Evolutionary conservation across 2,888 invertebrate species (phyloP), one percentile per base, ranked within the genome.

Genomic region (Electrophaes corylata): DNA sequence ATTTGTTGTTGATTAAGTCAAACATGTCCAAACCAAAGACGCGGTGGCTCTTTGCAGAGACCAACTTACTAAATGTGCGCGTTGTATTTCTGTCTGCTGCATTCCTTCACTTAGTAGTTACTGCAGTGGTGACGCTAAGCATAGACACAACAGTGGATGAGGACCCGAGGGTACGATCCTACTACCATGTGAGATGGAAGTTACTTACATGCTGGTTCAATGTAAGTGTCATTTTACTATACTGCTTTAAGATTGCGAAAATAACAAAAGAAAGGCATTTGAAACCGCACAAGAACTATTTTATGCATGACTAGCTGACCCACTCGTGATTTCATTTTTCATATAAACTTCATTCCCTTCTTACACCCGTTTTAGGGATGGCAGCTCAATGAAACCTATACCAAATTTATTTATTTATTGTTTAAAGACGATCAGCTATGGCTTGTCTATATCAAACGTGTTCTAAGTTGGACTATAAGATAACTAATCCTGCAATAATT

Each of bases 141-240:
- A 75, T 83, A 12, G 83, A 83, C 49, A 65, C 81, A 53, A 73
- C 77, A 1, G 64, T 52, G 1, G 83, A 83, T 20, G 69, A 70
- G 0, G 80, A 83, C 33, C 78, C 79, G 0, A 57, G 41, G 29
- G 57, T 83, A 31, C 70, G 71, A 46, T 68, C 65, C 0, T 83
- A 82, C 48, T 57, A 56, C 3, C 60, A 64, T 14, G 48, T 76
- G 1, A 70, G 74, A 45, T 83, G 80, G 80, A 75, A 72, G 51
- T 64, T 83, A n/a, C 60, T 83, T 2, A 83, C 84, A 8, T 75
- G 71, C 53, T 81, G 79, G 81, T 82, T 80, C 47, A 83, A 83
- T 69, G 83, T 83, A 64, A 81, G 77, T 80, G 0, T 18, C n/a
- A 4, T n/a, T 26, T 31, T 37, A 33, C 4, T 6, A 6, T 35